Conservation (phyloP, 2,888 invertebrate species). For the Phalangium opilio region DNA sequence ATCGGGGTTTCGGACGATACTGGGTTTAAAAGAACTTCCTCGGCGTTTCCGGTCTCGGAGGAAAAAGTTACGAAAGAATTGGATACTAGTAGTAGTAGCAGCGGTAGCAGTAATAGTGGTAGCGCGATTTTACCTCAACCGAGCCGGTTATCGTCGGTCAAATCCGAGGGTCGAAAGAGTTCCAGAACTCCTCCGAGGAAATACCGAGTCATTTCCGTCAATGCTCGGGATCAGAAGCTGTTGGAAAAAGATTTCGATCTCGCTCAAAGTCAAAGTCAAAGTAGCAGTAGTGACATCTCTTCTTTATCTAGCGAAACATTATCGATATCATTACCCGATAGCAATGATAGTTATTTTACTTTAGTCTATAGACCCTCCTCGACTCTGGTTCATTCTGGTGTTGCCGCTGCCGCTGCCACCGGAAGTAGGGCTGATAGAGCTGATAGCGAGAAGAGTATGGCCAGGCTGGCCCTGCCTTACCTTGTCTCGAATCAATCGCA, state of each 20-base stretch:
- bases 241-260: not conserved
- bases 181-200: too few species aligned
- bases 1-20: slow-evolving; percentile 15
- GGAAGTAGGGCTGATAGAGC: too few species aligned
- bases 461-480: too few species aligned
- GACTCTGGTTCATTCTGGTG: too few species aligned
- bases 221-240: not conserved
- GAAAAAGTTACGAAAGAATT: not conserved
- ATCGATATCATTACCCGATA: slow-evolving; percentile 17
- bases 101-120: not conserved
- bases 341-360: slow-evolving; percentile 17
- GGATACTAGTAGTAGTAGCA: not conserved
- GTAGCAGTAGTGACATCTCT: slow-evolving; percentile 12
- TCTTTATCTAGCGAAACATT: slow-evolving; percentile 16
- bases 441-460: too few species aligned
- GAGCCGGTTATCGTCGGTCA: not conserved
- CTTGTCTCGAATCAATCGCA: too few species aligned
- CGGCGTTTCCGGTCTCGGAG: not conserved
- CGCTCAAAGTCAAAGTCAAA: not conserved
- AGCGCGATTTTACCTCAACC: not conserved
- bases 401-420: too few species aligned
- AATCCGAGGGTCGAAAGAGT: not conserved
- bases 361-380: slow-evolving; percentile 11
- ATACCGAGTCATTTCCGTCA: too few species aligned
- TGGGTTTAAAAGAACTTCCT: slow-evolving; percentile 7